These are phyloP conservation scores for Poecilia picta DNA, from an alignment of 2,797 vertebrate genomes.

Conservation along the genomic window DNA sequence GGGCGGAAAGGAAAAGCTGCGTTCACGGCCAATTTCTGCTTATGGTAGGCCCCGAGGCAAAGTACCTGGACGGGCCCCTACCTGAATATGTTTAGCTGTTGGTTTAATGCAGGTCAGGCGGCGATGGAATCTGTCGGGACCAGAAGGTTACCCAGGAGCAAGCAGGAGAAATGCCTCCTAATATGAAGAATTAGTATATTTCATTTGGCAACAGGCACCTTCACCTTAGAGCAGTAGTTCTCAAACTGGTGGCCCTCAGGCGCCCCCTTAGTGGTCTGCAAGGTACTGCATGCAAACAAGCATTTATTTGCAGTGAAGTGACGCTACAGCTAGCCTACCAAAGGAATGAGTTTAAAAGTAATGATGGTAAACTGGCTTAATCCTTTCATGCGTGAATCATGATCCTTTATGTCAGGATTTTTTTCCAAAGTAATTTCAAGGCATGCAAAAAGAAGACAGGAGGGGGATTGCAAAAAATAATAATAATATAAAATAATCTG, in stretches of 20 bases:
- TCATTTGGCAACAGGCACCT: neutral
- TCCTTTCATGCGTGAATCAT: too few relatives aligned
- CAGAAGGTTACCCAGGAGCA: neutral
- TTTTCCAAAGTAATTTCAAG: too few relatives aligned
- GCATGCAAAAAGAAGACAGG: too few relatives aligned
- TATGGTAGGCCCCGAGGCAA: constrained; percentile 4
- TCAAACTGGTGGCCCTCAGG: neutral
- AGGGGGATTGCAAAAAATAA: too few relatives aligned
- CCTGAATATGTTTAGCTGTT: constrained; percentile 5
- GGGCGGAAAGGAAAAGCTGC: constrained; percentile 8
- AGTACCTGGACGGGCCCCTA: neutral
- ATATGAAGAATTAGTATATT: neutral
- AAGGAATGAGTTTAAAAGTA: too few relatives aligned
- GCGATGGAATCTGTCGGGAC: neutral
- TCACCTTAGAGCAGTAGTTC: neutral
- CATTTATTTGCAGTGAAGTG: too few relatives aligned
- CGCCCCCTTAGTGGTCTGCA: too few relatives aligned
- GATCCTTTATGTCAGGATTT: too few relatives aligned
- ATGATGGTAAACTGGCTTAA: too few relatives aligned
- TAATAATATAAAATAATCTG: too few relatives aligned
- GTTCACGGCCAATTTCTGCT: constrained; percentile 27
- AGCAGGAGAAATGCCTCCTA: neutral
- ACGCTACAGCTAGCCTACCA: too few relatives aligned
- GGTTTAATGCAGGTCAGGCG: neutral
- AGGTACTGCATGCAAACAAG: too few relatives aligned